A percentile compares a stretch with the other conserved stretches of the same genome.
phyloP scores from a whole-genome alignment of 37 sponge, comb jelly and placozoan species.

The Amphimedon queenslandica region DNA sequence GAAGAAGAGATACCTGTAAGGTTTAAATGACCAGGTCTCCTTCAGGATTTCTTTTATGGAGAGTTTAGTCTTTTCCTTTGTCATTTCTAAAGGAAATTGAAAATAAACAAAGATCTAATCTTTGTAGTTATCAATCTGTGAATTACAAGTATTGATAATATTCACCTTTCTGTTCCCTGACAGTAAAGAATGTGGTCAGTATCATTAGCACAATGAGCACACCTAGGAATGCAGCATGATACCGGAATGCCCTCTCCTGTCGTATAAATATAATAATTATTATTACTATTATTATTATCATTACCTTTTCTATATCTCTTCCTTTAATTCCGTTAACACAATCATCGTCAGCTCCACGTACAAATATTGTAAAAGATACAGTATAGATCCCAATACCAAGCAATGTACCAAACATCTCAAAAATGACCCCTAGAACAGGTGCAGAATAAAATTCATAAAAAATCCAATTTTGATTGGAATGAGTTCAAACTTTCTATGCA shows the following conservation, averaged over 20 bases:
- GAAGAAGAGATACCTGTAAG: slow-evolving; percentile 39
- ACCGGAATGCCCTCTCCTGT: slow-evolving; percentile 40
- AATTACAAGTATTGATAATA: too few relatives aligned
- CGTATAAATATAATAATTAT: not conserved
- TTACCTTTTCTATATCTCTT: not conserved
- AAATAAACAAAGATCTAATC: too few relatives aligned
- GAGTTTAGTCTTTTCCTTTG: slow-evolving; percentile 23
- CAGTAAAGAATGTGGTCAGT: slow-evolving; percentile 43
- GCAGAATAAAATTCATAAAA: not conserved
- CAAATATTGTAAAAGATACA: slow-evolving; percentile 24
- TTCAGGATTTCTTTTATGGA: slow-evolving; percentile 45
- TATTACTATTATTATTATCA: not conserved
- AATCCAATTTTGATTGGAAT: too few relatives aligned
- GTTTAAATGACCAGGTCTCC: slow-evolving; percentile 33
- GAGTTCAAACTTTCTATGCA: too few relatives aligned
- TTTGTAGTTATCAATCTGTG: too few relatives aligned
- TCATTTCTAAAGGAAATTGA: not conserved
- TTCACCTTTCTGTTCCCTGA: slow-evolving; percentile 62
- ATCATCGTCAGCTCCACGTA: not conserved
- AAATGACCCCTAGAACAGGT: slow-evolving; percentile 47
- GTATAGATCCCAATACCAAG: slow-evolving; percentile 57
- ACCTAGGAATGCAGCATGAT: slow-evolving; percentile 43
- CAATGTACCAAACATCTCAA: slow-evolving; percentile 68
- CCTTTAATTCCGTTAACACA: slow-evolving; percentile 2
- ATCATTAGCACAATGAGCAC: slow-evolving; percentile 37